Evolutionary conservation across 2,888 invertebrate genomes (phyloP).

Genomic region (Hipparchia semele): DNA sequence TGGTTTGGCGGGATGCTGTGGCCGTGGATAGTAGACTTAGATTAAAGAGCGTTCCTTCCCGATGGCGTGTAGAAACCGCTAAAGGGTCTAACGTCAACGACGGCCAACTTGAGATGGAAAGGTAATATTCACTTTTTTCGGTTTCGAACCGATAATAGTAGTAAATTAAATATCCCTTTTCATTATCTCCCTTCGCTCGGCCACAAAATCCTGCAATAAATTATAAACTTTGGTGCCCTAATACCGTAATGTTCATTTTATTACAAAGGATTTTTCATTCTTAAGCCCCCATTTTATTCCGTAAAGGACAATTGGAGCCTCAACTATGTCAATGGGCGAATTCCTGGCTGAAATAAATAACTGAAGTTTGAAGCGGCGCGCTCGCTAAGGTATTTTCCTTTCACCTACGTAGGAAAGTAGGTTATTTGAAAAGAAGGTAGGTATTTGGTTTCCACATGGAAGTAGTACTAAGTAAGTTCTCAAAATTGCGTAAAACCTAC

Average conservation of each 20-base stretch:
- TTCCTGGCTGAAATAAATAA: constrained; percentile 49
- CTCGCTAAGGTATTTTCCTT: constrained; percentile 14
- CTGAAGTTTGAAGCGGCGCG: constrained; percentile 25
- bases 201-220: constrained; percentile 3
- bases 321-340: constrained; percentile 59
- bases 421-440: not conserved
- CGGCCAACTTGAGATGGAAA: no score
- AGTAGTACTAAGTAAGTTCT: no score
- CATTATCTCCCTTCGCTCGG: not conserved
- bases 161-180: not conserved
- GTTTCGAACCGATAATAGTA: not conserved
- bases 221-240: constrained; percentile 17
- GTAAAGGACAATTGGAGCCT: constrained; percentile 37
- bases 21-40: no score
- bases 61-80: no score
- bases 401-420: constrained; percentile 13
- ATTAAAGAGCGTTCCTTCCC: no score
- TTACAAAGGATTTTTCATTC: constrained; percentile 18
- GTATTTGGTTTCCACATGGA: no score
- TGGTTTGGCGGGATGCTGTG: no score
- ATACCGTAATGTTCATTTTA: constrained; percentile 12
- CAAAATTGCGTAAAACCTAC: no score
- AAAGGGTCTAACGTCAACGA: no score
- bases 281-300: not conserved
- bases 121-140: no score